Evolutionary conservation across 2,888 invertebrate species (phyloP).

Genomic region (Drosophila mercatorum): DNA sequence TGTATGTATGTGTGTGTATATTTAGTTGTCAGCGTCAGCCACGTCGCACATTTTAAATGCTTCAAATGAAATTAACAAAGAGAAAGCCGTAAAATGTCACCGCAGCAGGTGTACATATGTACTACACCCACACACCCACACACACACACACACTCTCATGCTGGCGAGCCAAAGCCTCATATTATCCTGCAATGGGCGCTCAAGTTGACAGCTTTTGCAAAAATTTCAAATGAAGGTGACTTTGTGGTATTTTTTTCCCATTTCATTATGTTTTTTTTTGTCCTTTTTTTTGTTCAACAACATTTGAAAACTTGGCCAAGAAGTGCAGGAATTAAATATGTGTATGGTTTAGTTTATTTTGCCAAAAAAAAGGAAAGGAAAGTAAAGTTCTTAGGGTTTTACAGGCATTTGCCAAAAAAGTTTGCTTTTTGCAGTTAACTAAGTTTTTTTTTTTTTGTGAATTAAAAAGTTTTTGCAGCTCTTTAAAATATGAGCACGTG

Average conservation of each 20-base stretch:
- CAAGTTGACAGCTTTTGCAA: constrained; percentile 55
- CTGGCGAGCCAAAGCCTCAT: constrained; percentile 46
- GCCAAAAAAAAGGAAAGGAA: not conserved
- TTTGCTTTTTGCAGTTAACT: constrained; percentile 8
- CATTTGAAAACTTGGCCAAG: constrained; percentile 33
- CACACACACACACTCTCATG: constrained; percentile 12
- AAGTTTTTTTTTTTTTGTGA: constrained; percentile 8
- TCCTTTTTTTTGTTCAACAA: constrained; percentile 13
- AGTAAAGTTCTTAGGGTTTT: not conserved
- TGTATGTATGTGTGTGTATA: constrained; percentile 40
- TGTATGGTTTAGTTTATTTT: constrained; percentile 27
- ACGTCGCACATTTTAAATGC: constrained; percentile 76
- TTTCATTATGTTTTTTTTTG: not conserved
- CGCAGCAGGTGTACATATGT: constrained; percentile 70
- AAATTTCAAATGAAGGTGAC: constrained; percentile 66
- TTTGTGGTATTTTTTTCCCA: constrained; percentile 13
- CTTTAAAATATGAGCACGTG: not conserved
- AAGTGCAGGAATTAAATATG: constrained; percentile 45
- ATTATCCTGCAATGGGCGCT: constrained; percentile 60
- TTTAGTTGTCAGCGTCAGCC: constrained; percentile 75
- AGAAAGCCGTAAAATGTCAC: constrained; percentile 78
- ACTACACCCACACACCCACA: constrained; percentile 21
- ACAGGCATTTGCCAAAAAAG: constrained; percentile 3
- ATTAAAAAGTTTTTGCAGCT: constrained; percentile 9
- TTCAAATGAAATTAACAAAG: constrained; percentile 78